Base-by-base conservation (phyloP, 2,797 vertebrate genomes). In the Sarcophilus harrisii region DNA sequence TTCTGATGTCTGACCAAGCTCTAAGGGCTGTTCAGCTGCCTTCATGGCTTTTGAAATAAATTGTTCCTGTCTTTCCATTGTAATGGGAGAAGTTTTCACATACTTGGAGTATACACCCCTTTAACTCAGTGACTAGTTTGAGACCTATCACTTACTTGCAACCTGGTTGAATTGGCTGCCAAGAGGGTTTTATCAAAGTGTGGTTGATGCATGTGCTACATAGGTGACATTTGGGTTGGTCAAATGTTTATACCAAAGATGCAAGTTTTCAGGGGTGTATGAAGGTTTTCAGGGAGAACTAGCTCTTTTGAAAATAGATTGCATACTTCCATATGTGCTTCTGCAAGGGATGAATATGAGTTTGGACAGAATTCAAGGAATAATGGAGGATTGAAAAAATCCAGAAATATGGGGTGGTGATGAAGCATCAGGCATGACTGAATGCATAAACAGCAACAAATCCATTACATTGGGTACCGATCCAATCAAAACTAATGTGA, bases 401-500 rank as follows among this genome's bases (percentile, higher is more conserved):
- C 54, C 10, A 11, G 54, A 55, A 55, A 55, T 55, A 55, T 55
- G 54, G 9, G 54, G 11, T 55, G n/a, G n/a, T 24, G 2, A 49
- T 49, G 38, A 49, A 87, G 45, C 3, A 9, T 87, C 73, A 87
- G 38, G 27, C 38, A 87, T 49, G 24, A 87, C 3, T 87, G 73
- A 49, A 24, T 30, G 13, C 32, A 66, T n/a, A 13, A n/a, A 38
- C 8, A 87, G 0, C 24, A 87, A 49, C 8, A 87, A 45, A 45
- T 27, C 4, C 21, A 45, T 45, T 27, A 27, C 3, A 45, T 3
- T 87, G 81, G 87, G 57, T 93, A 60, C 52, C 92, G 93, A 49
- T 73, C 3, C 94, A 98, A 96, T 54, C 96, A 52, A 0, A 62
- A 95, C 59, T 60, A 52, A 94, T 94, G 57, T 93, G 96, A 92